A percentile compares a stretch with the other conserved stretches of the same genome.
phyloP scores from a whole-genome alignment of 2,888 invertebrate species.

The Erebia palarica region DNA sequence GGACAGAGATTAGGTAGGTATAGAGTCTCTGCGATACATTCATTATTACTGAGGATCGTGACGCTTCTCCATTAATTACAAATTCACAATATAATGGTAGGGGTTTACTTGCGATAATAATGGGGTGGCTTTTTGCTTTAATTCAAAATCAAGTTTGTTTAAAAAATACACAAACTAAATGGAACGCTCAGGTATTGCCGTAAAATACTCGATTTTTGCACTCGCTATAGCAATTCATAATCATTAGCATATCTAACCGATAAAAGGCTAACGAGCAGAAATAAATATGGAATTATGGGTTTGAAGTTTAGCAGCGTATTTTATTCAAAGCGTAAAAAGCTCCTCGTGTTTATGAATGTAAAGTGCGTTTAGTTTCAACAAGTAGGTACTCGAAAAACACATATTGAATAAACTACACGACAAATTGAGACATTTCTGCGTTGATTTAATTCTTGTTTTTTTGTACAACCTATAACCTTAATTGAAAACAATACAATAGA shows the following conservation, averaged over 20 bases:
- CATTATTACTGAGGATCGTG: too few relatives aligned
- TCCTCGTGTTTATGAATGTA: neutral
- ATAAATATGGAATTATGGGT: slow-evolving; percentile 23
- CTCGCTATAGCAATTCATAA: slow-evolving; percentile 17
- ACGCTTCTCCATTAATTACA: too few relatives aligned
- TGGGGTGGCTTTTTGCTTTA: too few relatives aligned
- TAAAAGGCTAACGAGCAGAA: slow-evolving; percentile 32
- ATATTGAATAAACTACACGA: too few relatives aligned
- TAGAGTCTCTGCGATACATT: too few relatives aligned
- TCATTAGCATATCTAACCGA: slow-evolving; percentile 23
- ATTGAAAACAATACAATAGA: too few relatives aligned
- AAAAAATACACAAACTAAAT: neutral
- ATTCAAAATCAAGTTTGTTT: neutral
- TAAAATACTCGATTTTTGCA: slow-evolving; percentile 8
- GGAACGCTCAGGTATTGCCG: slow-evolving; percentile 3
- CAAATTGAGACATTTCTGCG: too few relatives aligned
- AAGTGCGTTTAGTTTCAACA: neutral
- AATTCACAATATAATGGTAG: too few relatives aligned
- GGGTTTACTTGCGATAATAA: too few relatives aligned
- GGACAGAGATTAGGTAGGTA: too few relatives aligned
- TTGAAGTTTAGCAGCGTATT: slow-evolving; percentile 13
- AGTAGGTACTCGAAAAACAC: neutral
- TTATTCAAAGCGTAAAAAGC: slow-evolving; percentile 9
- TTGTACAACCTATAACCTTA: too few relatives aligned
- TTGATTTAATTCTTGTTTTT: too few relatives aligned